Evolutionary conservation across 2,797 vertebrate species (phyloP).

Genomic region (Cuniculus paca): DNA sequence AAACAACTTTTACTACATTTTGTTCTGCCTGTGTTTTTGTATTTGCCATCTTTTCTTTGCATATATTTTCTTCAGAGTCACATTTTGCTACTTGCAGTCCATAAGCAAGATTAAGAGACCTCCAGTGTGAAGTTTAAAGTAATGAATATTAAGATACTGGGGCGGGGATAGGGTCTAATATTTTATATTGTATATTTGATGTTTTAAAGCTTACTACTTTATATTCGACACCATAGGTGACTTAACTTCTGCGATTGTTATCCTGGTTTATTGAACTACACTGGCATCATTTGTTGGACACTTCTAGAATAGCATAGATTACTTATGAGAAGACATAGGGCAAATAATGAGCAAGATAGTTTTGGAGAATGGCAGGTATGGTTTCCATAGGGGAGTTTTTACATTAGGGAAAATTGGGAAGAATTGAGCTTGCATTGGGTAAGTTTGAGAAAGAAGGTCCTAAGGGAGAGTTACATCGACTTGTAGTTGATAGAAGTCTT

Average conservation of each 20-base stretch:
- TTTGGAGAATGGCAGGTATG: constrained; percentile 46
- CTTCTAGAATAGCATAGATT: constrained; percentile 3
- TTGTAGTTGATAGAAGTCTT: neutral
- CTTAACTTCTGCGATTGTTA: constrained; percentile 4
- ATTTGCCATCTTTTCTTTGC: neutral
- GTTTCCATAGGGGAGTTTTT: constrained; percentile 42
- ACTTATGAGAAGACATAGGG: neutral
- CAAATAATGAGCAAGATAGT: neutral
- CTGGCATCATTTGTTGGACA: constrained; percentile 15
- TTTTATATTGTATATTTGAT: neutral
- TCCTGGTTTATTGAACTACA: constrained; percentile 3
- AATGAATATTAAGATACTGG: neutral
- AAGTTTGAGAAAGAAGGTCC: neutral
- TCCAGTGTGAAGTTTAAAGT: neutral
- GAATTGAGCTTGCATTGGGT: neutral
- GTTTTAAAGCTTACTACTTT: constrained; percentile 29
- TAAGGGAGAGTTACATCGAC: neutral
- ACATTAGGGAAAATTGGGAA: neutral
- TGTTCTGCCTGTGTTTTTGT: constrained; percentile 12
- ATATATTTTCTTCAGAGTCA: neutral
- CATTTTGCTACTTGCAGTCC: neutral
- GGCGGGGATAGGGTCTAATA: neutral
- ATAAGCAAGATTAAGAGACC: constrained; percentile 32
- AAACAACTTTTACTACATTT: neutral
- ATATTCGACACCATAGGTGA: neutral